Conservation (phyloP, 2,113 vertebrate genomes). For the Ornithorhynchus anatinus region DNA sequence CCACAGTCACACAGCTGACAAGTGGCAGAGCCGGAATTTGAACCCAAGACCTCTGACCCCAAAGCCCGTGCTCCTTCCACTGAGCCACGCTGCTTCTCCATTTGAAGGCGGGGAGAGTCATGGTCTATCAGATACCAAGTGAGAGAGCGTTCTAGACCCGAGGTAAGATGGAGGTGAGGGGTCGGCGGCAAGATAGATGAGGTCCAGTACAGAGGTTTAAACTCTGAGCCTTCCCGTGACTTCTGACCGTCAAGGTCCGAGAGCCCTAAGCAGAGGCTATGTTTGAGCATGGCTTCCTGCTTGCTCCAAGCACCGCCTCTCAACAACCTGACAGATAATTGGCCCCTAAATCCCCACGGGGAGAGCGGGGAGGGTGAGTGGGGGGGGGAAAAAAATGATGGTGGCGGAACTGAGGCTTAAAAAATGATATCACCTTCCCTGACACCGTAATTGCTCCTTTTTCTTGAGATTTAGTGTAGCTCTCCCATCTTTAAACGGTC, state of each 20-base stretch:
- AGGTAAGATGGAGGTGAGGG: too few species aligned
- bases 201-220: too few species aligned
- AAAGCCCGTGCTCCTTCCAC: too few species aligned
- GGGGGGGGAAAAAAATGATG: slow-evolving; percentile 66
- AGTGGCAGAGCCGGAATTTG: too few species aligned
- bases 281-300: slow-evolving; percentile 7
- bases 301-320: slow-evolving; percentile 21
- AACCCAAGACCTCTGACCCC: too few species aligned
- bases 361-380: slow-evolving; percentile 37
- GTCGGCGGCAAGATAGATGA: too few species aligned
- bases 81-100: too few species aligned
- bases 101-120: too few species aligned
- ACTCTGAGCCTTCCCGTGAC: too few species aligned
- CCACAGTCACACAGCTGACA: too few species aligned
- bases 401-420: slow-evolving; percentile 68
- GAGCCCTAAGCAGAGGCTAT: not conserved
- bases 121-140: too few species aligned
- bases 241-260: slow-evolving; percentile 2
- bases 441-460: slow-evolving; percentile 80
- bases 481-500: slow-evolving; percentile 61
- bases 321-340: slow-evolving; percentile 58
- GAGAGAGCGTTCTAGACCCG: too few species aligned
- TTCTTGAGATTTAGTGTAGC: slow-evolving; percentile 66
- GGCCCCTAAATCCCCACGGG: slow-evolving; percentile 65
- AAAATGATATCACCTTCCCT: slow-evolving; percentile 72